Evolutionary conservation across 1,140 invertebrate genomes (phyloP), one percentile per base, ranked within the genome.

Genomic region (Habropoda laboriosa): DNA sequence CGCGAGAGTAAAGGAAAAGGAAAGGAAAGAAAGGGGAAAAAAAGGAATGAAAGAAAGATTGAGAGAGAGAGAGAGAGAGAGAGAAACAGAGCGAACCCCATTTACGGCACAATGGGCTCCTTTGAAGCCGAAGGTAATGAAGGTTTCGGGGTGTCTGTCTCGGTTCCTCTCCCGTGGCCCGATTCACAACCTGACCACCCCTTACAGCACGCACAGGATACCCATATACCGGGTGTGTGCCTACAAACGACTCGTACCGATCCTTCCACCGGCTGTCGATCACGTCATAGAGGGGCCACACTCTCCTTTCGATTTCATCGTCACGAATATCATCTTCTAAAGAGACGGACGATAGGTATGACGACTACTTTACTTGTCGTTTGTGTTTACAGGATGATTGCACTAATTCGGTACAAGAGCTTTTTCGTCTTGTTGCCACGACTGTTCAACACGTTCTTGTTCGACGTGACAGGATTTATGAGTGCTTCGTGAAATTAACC

Each of bases 61-160:
- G 49, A 24, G 3, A 32, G 13, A 27, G 30, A 38, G 58, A 21
- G 13, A 38, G 8, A 24, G 2, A 10, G 12, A 24, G 12, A 24
- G 7, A 7, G 6, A n/a, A 74, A 80, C 75, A 61, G 75, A 78
- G 82, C 83, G 71, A 84, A 89, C 88, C 86, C 88, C 82, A 89
- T 90, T 90, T 88, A 88, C 74, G 79, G 86, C 78, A 90, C 89
- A 90, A 90, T 90, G 83, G 87, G 83, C 83, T 89, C 81, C 84
- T 89, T 88, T 87, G 80, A 87, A 85, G 84, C 87, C 73, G 80
- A 82, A 86, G 83, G 87, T 88, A 90, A 90, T 89, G 89, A 89
- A 89, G 82, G 87, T 88, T 87, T 89, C 78, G 81, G 83, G 87
- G 81, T 89, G 88, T 89, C 83, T 80, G 86, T 86, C 81, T 86